A percentile compares a stretch with the other conserved stretches of the same genome.
These are phyloP conservation scores for Stenoptilia bipunctidactyla DNA, from an alignment of 2,888 invertebrate species.

Conservation along the genomic window DNA sequence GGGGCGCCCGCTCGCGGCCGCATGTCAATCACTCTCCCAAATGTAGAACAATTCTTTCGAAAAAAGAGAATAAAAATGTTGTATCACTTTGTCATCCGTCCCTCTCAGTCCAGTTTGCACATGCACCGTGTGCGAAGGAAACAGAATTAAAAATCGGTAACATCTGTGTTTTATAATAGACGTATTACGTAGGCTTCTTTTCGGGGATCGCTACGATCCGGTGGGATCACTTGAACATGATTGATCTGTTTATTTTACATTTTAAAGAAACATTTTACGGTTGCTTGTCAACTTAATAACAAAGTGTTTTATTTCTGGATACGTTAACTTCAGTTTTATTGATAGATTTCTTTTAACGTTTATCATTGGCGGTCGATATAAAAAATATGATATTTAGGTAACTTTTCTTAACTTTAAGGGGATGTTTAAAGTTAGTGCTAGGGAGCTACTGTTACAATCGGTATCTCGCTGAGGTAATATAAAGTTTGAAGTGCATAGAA, in stretches of 20 bases:
- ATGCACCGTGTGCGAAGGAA: constrained; percentile 30
- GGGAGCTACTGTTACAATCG: too few relatives aligned
- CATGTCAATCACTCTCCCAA: constrained; percentile 63
- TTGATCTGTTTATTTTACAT: constrained; percentile 73
- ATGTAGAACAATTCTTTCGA: constrained; percentile 68
- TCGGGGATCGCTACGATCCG: constrained; percentile 62
- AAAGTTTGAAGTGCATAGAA: too few relatives aligned
- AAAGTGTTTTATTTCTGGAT: constrained; percentile 67
- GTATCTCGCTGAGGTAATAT: too few relatives aligned
- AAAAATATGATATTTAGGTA: too few relatives aligned
- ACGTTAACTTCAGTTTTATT: constrained; percentile 67
- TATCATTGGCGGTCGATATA: constrained; percentile 24
- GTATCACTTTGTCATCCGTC: constrained; percentile 58
- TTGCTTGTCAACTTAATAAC: constrained; percentile 72
- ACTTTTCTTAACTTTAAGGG: too few relatives aligned
- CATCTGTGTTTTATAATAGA: constrained; percentile 70
- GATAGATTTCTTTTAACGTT: constrained; percentile 66
- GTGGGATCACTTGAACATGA: constrained; percentile 70
- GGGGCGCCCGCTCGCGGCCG: constrained; percentile 60
- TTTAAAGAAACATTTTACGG: constrained; percentile 71
- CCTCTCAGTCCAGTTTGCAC: constrained; percentile 25
- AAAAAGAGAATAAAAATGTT: constrained; percentile 52
- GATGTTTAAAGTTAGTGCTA: too few relatives aligned
- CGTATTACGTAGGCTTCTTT: constrained; percentile 68
- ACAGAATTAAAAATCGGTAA: constrained; percentile 50